Conservation (phyloP, 2,888 invertebrate genomes). For the Diogma glabrata region DNA sequence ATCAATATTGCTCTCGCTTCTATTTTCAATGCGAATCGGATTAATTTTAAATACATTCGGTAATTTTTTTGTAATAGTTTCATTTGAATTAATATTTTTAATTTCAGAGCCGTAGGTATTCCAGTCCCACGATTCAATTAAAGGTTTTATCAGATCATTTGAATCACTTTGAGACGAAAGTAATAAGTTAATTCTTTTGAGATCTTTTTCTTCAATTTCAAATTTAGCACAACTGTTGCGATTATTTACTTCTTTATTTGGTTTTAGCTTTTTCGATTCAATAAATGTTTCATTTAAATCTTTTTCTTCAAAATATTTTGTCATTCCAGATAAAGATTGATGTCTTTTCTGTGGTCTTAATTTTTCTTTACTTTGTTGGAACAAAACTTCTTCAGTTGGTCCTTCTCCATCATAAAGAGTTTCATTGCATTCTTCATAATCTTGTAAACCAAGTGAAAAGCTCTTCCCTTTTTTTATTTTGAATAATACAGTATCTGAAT, state of each 20-base stretch:
- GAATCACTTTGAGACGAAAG: conserved; percentile 35
- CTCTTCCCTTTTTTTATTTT: conserved; percentile 61
- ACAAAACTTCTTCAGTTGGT: conserved; percentile 49
- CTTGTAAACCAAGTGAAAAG: conserved; percentile 58
- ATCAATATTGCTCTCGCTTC: conserved; percentile 34
- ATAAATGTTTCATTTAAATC: conserved; percentile 40
- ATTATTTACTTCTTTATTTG: conserved; percentile 42
- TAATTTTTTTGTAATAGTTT: conserved; percentile 35
- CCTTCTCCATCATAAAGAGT: conserved; percentile 61
- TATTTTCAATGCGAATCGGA: conserved; percentile 24
- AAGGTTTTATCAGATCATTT: conserved; percentile 50
- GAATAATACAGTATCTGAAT: conserved; percentile 60
- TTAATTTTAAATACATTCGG: conserved; percentile 41
- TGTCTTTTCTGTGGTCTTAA: conserved; percentile 42
- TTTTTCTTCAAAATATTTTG: conserved; percentile 67
- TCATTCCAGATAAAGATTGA: conserved; percentile 49
- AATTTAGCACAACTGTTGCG: conserved; percentile 39
- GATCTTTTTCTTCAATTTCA: conserved; percentile 24
- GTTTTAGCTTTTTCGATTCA: conserved; percentile 30
- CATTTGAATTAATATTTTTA: conserved; percentile 38
- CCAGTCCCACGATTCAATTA: conserved; percentile 54
- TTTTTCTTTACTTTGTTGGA: conserved; percentile 46
- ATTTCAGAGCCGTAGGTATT: conserved; percentile 49
- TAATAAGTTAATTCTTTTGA: conserved; percentile 28
- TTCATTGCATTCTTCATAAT: conserved; percentile 40